Base-by-base conservation (phyloP, 2,888 invertebrate genomes). In the Gastracanthus pulcherrimus region DNA sequence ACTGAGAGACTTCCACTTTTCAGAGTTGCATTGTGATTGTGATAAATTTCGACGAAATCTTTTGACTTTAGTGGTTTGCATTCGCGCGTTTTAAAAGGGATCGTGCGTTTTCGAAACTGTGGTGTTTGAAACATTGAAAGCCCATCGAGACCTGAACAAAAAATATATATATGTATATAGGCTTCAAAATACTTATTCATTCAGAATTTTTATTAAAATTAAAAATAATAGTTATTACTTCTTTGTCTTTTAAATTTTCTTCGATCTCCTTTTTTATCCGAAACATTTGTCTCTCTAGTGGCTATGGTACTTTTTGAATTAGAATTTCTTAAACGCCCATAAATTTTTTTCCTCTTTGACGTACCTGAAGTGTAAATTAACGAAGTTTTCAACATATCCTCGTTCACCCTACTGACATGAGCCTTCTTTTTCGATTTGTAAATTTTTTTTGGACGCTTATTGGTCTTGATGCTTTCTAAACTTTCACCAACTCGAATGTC, bases 41-140 rank as follows among this genome's bases (percentile, higher is more conserved):
- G 88, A 86, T 89, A 89, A 79, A 90, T 87, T 80, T 91, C 89
- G 6, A 89, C 86, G 19, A 89, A 84, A 23, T 89, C 88, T 38
- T 85, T 87, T 48, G 80, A n/a, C n/a, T 84, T 83, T 7, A 36
- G 6, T 11, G 41, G 36, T n/a, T 82, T 58, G 1, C 74, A 58
- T 9, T 83, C 80, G 2, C 80, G 76, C 6, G 48, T 31, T 29
- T 80, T 69, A n/a, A 70, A 13, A 1, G 26, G 11, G 2, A 36
- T 62, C 0, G n/a, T 19, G n/a, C 79, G 78, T 36, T 74, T 83
- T 26, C 72, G 64, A 1, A n/a, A 5, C 11, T 51, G 81, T 0
- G 64, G 60, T 2, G 29, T 11, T 38, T 72, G 74, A 3, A 71
- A 36, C 11, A 26, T 16, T 0, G 75, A 66, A 13, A 79, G 19